Evolutionary conservation across 2,888 invertebrate genomes (phyloP).

Genomic region (Linnaemya vulpina): DNA sequence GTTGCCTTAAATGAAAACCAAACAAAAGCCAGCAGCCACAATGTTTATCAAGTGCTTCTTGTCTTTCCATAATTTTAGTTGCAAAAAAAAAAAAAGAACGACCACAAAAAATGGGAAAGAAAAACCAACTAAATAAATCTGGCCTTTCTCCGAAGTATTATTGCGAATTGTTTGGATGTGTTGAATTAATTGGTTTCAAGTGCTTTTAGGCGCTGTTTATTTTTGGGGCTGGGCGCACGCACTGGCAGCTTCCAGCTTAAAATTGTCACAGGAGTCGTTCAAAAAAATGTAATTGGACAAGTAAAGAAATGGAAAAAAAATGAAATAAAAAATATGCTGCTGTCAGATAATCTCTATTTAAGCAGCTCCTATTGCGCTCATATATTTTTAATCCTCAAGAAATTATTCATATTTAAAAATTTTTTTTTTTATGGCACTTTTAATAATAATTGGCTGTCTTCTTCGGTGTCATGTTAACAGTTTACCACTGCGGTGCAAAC

Average conservation of each 20-base stretch:
- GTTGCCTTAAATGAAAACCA: neutral
- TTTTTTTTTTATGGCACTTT: too few species aligned
- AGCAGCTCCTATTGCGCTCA: neutral
- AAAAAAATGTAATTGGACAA: neutral
- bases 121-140: constrained; percentile 2
- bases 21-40: neutral
- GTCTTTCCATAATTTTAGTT: neutral
- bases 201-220: constrained; percentile 46
- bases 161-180: constrained; percentile 46
- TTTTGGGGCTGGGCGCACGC: neutral
- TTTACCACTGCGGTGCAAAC: too few species aligned
- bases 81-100: constrained; percentile 26
- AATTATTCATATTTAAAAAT: too few species aligned
- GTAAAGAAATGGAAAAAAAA: neutral
- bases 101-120: constrained; percentile 5
- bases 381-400: too few species aligned
- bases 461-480: too few species aligned
- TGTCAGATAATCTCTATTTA: neutral
- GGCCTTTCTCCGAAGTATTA: constrained; percentile 52
- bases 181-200: constrained; percentile 67
- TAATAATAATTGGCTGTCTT: too few species aligned
- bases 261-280: neutral
- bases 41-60: neutral
- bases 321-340: neutral
- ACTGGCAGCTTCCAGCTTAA: neutral